These are phyloP conservation scores for Geotrupes spiniger DNA, from an alignment of 2,888 invertebrate species.

Conservation along the genomic window DNA sequence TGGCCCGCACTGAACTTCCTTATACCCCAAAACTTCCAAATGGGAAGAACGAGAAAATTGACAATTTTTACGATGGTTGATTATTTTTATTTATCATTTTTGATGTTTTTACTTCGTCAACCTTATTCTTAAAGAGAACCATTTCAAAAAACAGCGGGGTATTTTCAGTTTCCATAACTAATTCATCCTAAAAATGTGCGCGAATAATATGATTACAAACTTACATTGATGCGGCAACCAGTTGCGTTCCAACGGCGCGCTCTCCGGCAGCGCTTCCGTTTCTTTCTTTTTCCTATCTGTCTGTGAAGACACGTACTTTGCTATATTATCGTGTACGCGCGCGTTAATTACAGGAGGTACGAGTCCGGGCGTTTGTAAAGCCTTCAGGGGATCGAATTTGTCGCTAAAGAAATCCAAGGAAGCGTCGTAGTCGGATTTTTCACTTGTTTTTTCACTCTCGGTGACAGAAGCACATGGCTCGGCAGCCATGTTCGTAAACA, in stretches of 20 bases:
- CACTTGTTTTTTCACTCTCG: constrained; percentile 26
- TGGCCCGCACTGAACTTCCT: no score
- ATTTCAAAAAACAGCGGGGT: no score
- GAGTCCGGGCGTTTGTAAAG: constrained; percentile 59
- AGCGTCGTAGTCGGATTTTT: constrained; percentile 41
- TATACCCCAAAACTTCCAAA: no score
- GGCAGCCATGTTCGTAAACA: neutral
- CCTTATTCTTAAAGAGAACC: no score
- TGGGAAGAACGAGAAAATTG: no score
- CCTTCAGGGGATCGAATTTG: constrained; percentile 68
- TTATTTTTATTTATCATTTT: no score
- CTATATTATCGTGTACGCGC: constrained; percentile 66
- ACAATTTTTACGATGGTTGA: no score
- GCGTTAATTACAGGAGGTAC: constrained; percentile 58
- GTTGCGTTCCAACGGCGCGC: constrained; percentile 39
- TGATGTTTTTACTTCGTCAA: no score
- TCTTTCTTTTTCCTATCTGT: no score
- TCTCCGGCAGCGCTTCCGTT: no score
- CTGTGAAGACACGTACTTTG: constrained; percentile 58
- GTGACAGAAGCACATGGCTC: constrained; percentile 18
- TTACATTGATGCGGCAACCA: constrained; percentile 54
- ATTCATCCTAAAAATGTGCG: no score
- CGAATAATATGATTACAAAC: constrained; percentile 28
- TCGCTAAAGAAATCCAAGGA: constrained; percentile 57
- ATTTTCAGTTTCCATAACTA: no score